Evolutionary conservation across 2,888 invertebrate genomes (phyloP).

Genomic region (Gnatocerus cornutus): DNA sequence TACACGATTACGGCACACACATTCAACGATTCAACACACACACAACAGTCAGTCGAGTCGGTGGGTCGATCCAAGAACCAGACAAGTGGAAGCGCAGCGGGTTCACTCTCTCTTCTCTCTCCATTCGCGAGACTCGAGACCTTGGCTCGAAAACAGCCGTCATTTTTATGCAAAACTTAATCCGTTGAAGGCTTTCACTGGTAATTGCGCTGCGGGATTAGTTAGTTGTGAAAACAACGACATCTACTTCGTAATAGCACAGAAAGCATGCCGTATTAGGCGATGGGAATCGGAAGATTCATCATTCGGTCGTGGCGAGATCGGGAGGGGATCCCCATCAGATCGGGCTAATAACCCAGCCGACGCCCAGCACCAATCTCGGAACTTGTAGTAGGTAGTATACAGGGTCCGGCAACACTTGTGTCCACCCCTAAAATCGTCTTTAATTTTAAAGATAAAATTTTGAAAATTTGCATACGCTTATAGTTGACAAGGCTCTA

Average conservation of each 20-base stretch:
- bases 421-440: too few relatives aligned
- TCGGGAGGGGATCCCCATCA: background rate
- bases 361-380: conserved; percentile 41
- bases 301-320: conserved; percentile 14
- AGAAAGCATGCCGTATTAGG: conserved; percentile 59
- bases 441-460: too few relatives aligned
- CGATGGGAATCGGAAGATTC: conserved; percentile 61
- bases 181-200: conserved; percentile 35
- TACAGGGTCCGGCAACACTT: too few relatives aligned
- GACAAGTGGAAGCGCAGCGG: conserved; percentile 46
- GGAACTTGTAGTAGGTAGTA: conserved; percentile 1
- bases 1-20: conserved; percentile 56
- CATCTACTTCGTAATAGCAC: conserved; percentile 58
- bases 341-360: conserved; percentile 35
- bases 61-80: conserved; percentile 55
- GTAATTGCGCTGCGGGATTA: conserved; percentile 4
- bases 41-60: conserved; percentile 14
- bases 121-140: conserved; percentile 34
- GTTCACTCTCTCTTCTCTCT: conserved; percentile 37
- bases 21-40: conserved; percentile 14
- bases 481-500: too few relatives aligned
- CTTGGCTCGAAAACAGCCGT: conserved; percentile 32
- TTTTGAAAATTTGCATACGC: too few relatives aligned
- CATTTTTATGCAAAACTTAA: conserved; percentile 30
- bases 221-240: conserved; percentile 50